Conservation (phyloP, 2,888 invertebrate species). For the Orchesella flavescens region DNA sequence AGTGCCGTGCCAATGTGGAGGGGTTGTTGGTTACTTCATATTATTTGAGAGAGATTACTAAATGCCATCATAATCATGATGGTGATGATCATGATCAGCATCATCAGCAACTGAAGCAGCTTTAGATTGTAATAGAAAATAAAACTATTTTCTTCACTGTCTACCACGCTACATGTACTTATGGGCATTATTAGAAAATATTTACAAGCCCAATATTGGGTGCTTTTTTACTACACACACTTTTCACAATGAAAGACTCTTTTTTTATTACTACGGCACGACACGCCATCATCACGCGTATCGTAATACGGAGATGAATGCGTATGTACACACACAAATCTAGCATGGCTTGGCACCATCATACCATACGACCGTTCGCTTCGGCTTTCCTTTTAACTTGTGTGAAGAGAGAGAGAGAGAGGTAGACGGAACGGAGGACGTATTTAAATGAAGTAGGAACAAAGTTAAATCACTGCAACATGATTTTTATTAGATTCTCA, state of each 20-base stretch:
- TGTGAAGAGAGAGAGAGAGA: background rate
- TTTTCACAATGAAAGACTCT: conserved; percentile 23
- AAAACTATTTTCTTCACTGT: background rate
- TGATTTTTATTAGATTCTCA: conserved; percentile 9
- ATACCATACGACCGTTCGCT: background rate
- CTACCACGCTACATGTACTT: background rate
- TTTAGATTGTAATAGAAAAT: background rate
- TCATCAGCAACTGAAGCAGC: background rate
- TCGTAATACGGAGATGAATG: conserved; percentile 8
- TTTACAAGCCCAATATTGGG: background rate
- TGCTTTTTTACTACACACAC: background rate
- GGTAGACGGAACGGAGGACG: background rate
- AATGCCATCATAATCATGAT: conserved; percentile 27
- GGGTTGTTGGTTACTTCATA: conserved; percentile 17
- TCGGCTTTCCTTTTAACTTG: conserved; percentile 20
- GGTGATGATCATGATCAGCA: conserved; percentile 7
- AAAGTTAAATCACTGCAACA: conserved; percentile 31
- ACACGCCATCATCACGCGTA: conserved; percentile 56
- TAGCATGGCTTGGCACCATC: no score
- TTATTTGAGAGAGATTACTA: conserved; percentile 4
- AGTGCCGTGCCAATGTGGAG: conserved; percentile 40
- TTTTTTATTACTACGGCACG: conserved; percentile 60
- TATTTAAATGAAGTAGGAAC: background rate
- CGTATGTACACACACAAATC: no score
- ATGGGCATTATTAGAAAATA: background rate